phyloP scores from a whole-genome alignment of 1,140 invertebrate genomes.

The Theocolax elegans region DNA sequence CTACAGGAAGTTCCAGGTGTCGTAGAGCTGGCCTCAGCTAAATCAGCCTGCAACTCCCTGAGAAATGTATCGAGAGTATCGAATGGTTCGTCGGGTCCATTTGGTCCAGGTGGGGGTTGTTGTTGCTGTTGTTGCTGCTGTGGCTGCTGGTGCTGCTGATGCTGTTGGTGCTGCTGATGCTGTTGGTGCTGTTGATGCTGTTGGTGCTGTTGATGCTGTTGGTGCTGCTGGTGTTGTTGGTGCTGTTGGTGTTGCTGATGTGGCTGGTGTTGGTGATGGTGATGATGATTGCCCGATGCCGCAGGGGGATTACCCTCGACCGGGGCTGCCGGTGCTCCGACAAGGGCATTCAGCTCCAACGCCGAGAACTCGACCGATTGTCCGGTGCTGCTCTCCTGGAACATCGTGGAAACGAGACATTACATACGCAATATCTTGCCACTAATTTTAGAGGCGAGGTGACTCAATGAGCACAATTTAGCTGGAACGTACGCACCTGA shows the following conservation, averaged over 20 bases:
- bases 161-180: too few species aligned
- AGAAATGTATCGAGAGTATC: slow-evolving; percentile 65
- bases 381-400: slow-evolving; percentile 60
- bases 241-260: not conserved
- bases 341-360: slow-evolving; percentile 62
- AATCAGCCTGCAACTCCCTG: slow-evolving; percentile 63
- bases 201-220: too few species aligned
- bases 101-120: too few species aligned
- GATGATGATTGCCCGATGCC: not conserved
- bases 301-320: slow-evolving; percentile 51
- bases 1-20: slow-evolving; percentile 65
- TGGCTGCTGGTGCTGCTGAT: too few species aligned
- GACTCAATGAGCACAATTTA: too few species aligned
- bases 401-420: slow-evolving; percentile 15
- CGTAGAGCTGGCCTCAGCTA: slow-evolving; percentile 63
- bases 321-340: slow-evolving; percentile 55
- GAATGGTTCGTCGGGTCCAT: slow-evolving; percentile 60
- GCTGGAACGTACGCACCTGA: slow-evolving; percentile 73
- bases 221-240: too few species aligned
- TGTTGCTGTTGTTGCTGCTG: too few species aligned
- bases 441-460: too few species aligned
- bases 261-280: not conserved
- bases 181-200: too few species aligned
- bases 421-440: slow-evolving; percentile 18
- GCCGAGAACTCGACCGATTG: slow-evolving; percentile 64